Evolutionary conservation across 2,113 vertebrate genomes (phyloP).

Genomic region (Rousettus leschenaultii): DNA sequence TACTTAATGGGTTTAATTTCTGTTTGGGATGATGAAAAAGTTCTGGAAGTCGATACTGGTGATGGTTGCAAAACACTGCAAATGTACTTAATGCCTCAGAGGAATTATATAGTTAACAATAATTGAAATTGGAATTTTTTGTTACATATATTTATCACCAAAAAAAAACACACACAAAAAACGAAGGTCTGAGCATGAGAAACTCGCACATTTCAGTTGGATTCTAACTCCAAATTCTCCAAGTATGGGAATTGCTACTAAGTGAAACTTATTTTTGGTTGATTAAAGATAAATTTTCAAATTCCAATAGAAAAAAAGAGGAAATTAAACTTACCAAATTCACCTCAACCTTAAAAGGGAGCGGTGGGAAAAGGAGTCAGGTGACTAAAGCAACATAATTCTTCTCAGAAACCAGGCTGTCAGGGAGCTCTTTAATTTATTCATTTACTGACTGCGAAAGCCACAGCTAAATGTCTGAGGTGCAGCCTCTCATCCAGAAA

Average conservation of each 20-base stretch:
- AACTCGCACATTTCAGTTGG: neutral
- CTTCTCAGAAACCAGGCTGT: constrained; percentile 44
- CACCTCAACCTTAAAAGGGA: neutral
- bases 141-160: neutral
- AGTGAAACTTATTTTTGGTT: neutral
- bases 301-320: neutral
- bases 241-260: neutral
- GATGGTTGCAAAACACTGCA: neutral
- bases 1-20: neutral
- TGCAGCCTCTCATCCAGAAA: constrained; percentile 63
- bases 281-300: neutral
- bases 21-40: neutral
- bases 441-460: constrained; percentile 62
- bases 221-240: neutral
- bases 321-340: neutral
- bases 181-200: neutral
- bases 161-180: neutral
- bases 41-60: neutral
- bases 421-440: constrained; percentile 35
- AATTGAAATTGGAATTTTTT: neutral
- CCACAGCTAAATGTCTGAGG: constrained; percentile 48
- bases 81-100: neutral
- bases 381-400: neutral
- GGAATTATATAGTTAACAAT: neutral
- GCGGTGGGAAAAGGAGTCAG: neutral